Conservation (phyloP, 1,140 invertebrate genomes). For the Drosophila ohnishii region DNA sequence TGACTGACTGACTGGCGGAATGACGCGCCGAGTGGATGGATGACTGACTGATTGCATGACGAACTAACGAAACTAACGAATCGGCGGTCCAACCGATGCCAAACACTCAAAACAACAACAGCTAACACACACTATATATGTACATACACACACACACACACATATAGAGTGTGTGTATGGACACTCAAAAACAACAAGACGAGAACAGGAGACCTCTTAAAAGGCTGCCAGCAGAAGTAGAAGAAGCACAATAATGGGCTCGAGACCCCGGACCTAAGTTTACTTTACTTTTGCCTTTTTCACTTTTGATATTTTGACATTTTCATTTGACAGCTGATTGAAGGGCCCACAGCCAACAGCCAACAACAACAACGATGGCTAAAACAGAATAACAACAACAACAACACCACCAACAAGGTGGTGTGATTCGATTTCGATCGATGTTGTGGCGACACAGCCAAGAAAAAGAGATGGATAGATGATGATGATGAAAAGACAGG, state of each 20-base stretch:
- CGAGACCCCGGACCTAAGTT: constrained; percentile 70
- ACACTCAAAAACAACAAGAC: constrained; percentile 41
- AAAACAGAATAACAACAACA: constrained; percentile 11
- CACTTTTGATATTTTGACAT: constrained; percentile 82
- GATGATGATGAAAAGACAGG: neutral
- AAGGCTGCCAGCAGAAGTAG: constrained; percentile 60
- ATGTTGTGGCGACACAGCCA: constrained; percentile 40
- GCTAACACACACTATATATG: constrained; percentile 9
- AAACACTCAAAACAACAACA: constrained; percentile 53
- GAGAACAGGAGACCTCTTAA: constrained; percentile 66
- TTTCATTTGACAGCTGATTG: constrained; percentile 81
- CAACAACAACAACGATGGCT: constrained; percentile 12
- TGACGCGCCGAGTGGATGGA: constrained; percentile 51
- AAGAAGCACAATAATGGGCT: constrained; percentile 75
- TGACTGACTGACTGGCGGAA: constrained; percentile 32
- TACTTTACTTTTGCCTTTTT: constrained; percentile 81
- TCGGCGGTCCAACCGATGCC: constrained; percentile 57
- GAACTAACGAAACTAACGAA: constrained; percentile 77
- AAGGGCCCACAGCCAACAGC: constrained; percentile 60
- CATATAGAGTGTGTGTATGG: constrained; percentile 41
- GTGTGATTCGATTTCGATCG: constrained; percentile 72
- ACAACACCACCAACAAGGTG: constrained; percentile 12
- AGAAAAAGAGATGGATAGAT: neutral
- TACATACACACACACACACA: constrained; percentile 23
- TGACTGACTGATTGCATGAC: constrained; percentile 78